These are phyloP conservation scores for Phengaris arion DNA, from an alignment of 2,888 invertebrate genomes.

Conservation along the genomic window DNA sequence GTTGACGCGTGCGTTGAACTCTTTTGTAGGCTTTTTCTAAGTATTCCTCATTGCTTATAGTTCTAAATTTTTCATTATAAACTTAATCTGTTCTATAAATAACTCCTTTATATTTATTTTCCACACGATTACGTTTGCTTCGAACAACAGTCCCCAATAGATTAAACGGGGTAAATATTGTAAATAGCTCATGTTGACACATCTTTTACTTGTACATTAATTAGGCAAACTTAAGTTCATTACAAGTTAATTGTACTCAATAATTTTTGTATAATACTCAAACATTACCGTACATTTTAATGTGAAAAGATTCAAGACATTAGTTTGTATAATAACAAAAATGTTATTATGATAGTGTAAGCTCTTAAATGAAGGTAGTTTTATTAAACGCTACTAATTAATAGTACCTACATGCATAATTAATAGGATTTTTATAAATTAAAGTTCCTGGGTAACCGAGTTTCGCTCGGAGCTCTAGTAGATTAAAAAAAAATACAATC, in stretches of 20 bases:
- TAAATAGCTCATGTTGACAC: slow-evolving; percentile 39
- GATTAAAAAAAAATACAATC: too few relatives aligned
- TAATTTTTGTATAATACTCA: slow-evolving; percentile 6
- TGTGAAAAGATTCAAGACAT: too few relatives aligned
- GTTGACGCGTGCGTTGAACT: slow-evolving; percentile 64
- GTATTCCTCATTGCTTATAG: not conserved
- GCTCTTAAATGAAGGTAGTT: not conserved
- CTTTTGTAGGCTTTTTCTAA: slow-evolving; percentile 53
- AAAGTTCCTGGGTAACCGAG: too few relatives aligned
- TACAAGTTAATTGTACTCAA: slow-evolving; percentile 37
- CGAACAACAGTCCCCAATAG: slow-evolving; percentile 48
- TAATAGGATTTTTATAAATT: not conserved
- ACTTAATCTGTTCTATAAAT: not conserved
- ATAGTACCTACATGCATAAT: not conserved
- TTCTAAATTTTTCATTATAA: not conserved
- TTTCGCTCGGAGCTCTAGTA: too few relatives aligned
- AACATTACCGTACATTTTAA: not conserved
- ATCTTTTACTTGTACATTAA: slow-evolving; percentile 37
- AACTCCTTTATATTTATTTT: slow-evolving; percentile 40
- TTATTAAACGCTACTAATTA: not conserved
- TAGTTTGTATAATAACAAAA: not conserved
- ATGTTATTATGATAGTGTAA: not conserved
- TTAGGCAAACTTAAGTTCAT: slow-evolving; percentile 32
- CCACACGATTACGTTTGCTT: slow-evolving; percentile 43
- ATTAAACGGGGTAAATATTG: slow-evolving; percentile 50